Evolutionary conservation across 2,888 invertebrate species (phyloP).

Genomic region (Euzophera pinguis): DNA sequence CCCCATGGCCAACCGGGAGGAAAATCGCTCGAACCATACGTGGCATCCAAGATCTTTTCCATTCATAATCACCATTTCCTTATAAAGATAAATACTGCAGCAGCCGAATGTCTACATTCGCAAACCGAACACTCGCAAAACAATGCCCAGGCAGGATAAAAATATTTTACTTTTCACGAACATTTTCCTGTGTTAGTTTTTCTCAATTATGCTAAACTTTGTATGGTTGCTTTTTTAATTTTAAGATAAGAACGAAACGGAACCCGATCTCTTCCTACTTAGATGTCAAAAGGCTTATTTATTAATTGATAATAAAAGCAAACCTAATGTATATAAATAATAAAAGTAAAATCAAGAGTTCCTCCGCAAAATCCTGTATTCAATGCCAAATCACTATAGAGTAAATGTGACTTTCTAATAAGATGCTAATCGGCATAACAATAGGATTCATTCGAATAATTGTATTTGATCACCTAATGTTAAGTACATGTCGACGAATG

Average conservation of each 20-base stretch:
- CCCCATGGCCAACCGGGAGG: slow-evolving; percentile 25
- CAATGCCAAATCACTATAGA: slow-evolving; percentile 3
- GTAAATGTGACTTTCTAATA: slow-evolving; percentile 13
- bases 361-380: background rate
- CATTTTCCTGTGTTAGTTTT: background rate
- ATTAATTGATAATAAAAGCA: too few species aligned
- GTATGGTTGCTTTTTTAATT: too few species aligned
- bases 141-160: background rate
- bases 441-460: slow-evolving; percentile 3
- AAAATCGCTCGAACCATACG: slow-evolving; percentile 22
- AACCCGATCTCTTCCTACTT: too few species aligned
- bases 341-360: background rate
- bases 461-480: background rate
- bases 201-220: too few species aligned
- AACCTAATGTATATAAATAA: too few species aligned
- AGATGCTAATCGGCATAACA: slow-evolving; percentile 10
- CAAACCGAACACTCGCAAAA: background rate
- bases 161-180: background rate
- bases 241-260: too few species aligned
- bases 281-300: too few species aligned
- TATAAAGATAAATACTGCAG: slow-evolving; percentile 9
- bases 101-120: slow-evolving; percentile 6
- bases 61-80: slow-evolving; percentile 14
- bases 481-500: background rate
- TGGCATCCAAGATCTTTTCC: slow-evolving; percentile 17